These are phyloP conservation scores for Glyptemys insculpta DNA, from an alignment of 2,797 vertebrate species.

Conservation along the genomic window DNA sequence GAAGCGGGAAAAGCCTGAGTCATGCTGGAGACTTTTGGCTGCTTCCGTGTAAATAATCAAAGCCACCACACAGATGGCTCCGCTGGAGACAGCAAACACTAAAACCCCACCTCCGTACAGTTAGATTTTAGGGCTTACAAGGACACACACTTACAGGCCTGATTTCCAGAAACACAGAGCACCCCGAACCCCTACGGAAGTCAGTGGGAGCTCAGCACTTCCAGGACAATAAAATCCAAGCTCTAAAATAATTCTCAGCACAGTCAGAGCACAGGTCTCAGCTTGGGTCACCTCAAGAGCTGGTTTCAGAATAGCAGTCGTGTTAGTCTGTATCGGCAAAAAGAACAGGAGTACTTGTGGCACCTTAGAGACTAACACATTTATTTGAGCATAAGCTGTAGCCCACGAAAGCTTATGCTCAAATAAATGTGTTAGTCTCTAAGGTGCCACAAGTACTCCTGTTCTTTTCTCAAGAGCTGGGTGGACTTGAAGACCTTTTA, in stretches of 20 bases:
- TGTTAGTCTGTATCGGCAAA: too few relatives aligned
- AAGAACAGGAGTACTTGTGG: too few relatives aligned
- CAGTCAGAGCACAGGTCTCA: not conserved
- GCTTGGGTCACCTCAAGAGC: not conserved
- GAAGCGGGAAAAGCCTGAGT: slow-evolving; percentile 70
- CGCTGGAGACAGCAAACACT: slow-evolving; percentile 49
- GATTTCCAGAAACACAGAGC: not conserved
- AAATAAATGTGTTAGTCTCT: too few relatives aligned
- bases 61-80: slow-evolving; percentile 65
- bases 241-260: not conserved
- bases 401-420: too few relatives aligned
- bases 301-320: too few relatives aligned
- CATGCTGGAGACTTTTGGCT: slow-evolving; percentile 43
- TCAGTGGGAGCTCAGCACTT: not conserved
- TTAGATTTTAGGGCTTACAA: not conserved
- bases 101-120: not conserved
- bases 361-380: too few relatives aligned
- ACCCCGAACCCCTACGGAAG: not conserved
- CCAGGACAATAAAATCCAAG: not conserved
- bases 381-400: too few relatives aligned
- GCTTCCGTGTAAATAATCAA: slow-evolving; percentile 7
- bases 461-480: not conserved
- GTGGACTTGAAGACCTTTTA: not conserved
- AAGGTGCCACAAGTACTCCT: too few relatives aligned
- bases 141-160: not conserved